Percentiles rank a stretch among this genome's conserved stretches.
Evolutionary conservation across 2,113 vertebrate species (phyloP).

Genomic region (Cinclus cinclus): DNA sequence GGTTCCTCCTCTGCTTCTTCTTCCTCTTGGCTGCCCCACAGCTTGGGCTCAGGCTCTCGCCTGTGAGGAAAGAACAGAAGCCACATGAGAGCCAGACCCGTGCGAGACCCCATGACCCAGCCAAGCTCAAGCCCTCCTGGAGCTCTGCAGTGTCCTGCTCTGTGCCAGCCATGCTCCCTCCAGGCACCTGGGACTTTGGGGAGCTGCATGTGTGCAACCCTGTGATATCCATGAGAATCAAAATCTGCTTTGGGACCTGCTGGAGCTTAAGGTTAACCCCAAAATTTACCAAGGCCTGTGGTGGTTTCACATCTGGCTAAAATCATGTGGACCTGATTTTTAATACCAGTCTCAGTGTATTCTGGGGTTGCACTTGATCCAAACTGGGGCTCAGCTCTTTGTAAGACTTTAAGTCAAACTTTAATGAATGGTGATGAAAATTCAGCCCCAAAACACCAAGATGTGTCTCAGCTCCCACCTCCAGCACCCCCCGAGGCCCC

Average conservation of each 20-base stretch:
- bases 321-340: background rate
- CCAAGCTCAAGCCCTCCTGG: background rate
- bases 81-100: background rate
- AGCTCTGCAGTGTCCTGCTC: background rate
- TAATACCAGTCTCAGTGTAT: background rate
- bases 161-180: background rate
- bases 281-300: background rate
- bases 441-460: background rate
- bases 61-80: conserved; percentile 23
- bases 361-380: background rate
- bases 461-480: background rate
- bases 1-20: conserved; percentile 83
- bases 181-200: background rate
- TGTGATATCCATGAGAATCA: background rate
- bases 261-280: background rate
- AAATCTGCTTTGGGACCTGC: background rate
- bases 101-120: accelerated
- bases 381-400: background rate
- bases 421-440: accelerated
- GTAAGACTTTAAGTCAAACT: background rate
- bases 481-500: background rate
- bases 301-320: background rate
- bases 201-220: background rate
- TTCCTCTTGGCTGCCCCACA: conserved; percentile 71
- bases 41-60: conserved; percentile 68